A percentile compares a stretch with the other conserved stretches of the same genome.
These are phyloP conservation scores for Ctenoplectra terminalis DNA, from an alignment of 1,140 invertebrate genomes.

Conservation along the genomic window DNA sequence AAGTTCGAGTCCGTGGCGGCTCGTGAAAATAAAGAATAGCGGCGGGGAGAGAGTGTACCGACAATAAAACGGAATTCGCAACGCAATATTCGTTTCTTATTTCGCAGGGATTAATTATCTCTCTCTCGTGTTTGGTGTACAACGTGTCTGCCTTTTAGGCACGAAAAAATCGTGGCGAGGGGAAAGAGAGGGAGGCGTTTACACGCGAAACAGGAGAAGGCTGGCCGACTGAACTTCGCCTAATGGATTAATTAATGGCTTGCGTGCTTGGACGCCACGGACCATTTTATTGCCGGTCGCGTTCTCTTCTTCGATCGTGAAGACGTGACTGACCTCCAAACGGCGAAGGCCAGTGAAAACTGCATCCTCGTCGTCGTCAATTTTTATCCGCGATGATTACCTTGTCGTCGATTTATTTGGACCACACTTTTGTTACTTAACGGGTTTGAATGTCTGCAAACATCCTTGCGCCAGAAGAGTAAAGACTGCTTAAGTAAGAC, in stretches of 20 bases:
- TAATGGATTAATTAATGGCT: slow-evolving; percentile 75
- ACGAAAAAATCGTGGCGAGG: background rate
- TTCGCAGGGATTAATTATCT: slow-evolving; percentile 73
- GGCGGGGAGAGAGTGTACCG: background rate
- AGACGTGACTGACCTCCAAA: slow-evolving; percentile 13
- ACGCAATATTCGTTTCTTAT: slow-evolving; percentile 72
- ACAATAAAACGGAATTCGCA: slow-evolving; percentile 65
- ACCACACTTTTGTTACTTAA: too few relatives aligned
- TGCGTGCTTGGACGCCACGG: slow-evolving; percentile 65
- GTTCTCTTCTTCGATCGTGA: background rate
- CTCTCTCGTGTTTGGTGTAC: background rate
- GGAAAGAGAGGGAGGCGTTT: slow-evolving; percentile 1
- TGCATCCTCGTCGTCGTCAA: too few relatives aligned
- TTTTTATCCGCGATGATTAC: too few relatives aligned
- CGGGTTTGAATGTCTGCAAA: too few relatives aligned
- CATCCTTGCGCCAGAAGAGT: too few relatives aligned
- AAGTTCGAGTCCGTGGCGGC: slow-evolving; percentile 1
- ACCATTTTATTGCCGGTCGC: slow-evolving; percentile 62
- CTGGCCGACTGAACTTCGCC: slow-evolving; percentile 56
- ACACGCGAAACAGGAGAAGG: slow-evolving; percentile 58
- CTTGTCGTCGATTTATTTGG: too few relatives aligned
- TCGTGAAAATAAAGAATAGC: slow-evolving; percentile 22
- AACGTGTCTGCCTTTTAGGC: background rate
- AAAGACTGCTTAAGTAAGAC: too few relatives aligned
- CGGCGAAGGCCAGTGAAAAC: background rate